phyloP scores from a whole-genome alignment of 2,797 vertebrate species.

The Decapterus maruadsi region DNA sequence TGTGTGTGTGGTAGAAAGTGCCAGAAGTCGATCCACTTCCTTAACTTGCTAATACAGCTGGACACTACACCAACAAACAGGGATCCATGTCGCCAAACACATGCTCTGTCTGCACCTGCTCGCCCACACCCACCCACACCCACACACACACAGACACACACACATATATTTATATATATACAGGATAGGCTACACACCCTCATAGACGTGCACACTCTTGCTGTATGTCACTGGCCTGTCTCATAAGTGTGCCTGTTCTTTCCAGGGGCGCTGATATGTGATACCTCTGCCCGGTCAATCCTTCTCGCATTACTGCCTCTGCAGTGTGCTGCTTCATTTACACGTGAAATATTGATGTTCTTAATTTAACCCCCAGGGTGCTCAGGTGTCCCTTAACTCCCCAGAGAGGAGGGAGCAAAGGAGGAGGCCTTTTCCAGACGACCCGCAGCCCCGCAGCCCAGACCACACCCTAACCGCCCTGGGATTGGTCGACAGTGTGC shows the following conservation, averaged over 20 bases:
- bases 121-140: conserved; percentile 16
- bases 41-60: conserved; percentile 54
- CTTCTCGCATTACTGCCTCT: conserved; percentile 81
- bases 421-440: conserved; percentile 50
- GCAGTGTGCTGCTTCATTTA: conserved; percentile 82
- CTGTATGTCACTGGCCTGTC: conserved; percentile 49
- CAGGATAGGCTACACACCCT: conserved; percentile 28
- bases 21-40: conserved; percentile 60
- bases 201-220: conserved; percentile 30
- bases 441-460: conserved; percentile 2
- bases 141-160: conserved; percentile 19
- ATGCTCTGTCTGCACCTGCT: conserved; percentile 22
- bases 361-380: conserved; percentile 83
- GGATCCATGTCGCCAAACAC: conserved; percentile 40
- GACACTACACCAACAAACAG: conserved; percentile 57
- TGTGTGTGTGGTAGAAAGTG: conserved; percentile 46
- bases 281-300: conserved; percentile 69
- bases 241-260: conserved; percentile 65
- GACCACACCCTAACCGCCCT: conserved; percentile 18
- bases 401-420: neutral
- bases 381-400: conserved; percentile 76
- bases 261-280: conserved; percentile 72
- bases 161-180: neutral
- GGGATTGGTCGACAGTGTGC: conserved; percentile 43
- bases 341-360: conserved; percentile 87